phyloP scores from a whole-genome alignment of 1,140 invertebrate genomes.

The Eumeta japonica region DNA sequence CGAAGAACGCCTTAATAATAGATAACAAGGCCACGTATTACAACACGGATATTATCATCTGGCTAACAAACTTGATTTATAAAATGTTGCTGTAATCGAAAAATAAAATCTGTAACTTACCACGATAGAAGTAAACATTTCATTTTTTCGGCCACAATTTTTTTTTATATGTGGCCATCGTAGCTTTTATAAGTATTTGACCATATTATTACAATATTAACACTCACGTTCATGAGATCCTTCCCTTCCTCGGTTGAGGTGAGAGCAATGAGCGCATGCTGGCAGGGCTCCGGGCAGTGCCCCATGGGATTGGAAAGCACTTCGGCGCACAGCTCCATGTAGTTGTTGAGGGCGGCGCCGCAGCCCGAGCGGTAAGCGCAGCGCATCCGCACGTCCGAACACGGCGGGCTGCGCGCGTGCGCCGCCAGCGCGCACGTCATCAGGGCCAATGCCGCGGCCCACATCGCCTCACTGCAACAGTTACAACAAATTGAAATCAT shows the following conservation, averaged over 20 bases:
- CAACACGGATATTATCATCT: no score
- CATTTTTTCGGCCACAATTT: no score
- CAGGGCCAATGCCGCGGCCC: slow-evolving; percentile 32
- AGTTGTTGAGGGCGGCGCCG: slow-evolving; percentile 70
- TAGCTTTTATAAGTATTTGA: no score
- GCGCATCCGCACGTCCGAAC: slow-evolving; percentile 67
- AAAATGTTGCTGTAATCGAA: no score
- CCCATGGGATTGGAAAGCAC: slow-evolving; percentile 60
- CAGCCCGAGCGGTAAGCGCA: slow-evolving; percentile 75
- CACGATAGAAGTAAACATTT: no score
- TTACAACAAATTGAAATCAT: neutral
- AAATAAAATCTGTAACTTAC: no score
- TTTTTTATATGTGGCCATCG: no score
- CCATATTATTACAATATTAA: neutral
- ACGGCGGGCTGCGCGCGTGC: slow-evolving; percentile 42
- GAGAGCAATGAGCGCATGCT: slow-evolving; percentile 73
- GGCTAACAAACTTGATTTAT: no score
- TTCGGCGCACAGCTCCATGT: slow-evolving; percentile 69
- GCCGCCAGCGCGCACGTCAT: slow-evolving; percentile 21
- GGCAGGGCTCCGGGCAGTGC: slow-evolving; percentile 68
- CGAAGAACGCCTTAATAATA: no score
- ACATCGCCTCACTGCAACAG: slow-evolving; percentile 25
- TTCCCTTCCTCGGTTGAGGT: slow-evolving; percentile 77
- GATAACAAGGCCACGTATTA: no score
- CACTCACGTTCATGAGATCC: slow-evolving; percentile 59